Conservation (phyloP, 2,888 invertebrate genomes). For the Drepana falcataria region DNA sequence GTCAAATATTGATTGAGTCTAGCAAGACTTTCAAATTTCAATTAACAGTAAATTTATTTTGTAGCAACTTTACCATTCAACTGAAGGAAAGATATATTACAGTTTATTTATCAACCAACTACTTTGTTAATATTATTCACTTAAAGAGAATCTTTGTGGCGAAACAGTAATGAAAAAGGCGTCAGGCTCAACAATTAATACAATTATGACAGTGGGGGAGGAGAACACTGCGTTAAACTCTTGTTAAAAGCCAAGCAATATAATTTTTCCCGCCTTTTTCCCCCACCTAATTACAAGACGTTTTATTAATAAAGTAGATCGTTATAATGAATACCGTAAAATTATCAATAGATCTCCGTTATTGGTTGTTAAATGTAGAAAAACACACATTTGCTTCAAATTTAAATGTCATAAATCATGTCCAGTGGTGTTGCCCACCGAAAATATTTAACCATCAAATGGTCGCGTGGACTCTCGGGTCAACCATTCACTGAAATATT, state of each 20-base stretch:
- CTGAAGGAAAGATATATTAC: too few relatives aligned
- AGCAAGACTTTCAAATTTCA: too few relatives aligned
- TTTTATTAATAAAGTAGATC: constrained; percentile 72
- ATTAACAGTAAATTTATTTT: too few relatives aligned
- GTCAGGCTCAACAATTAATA: constrained; percentile 65
- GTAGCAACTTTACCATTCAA: too few relatives aligned
- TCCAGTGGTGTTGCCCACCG: constrained; percentile 60
- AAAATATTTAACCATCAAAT: constrained; percentile 75
- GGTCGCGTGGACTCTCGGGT: constrained; percentile 74
- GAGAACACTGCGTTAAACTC: constrained; percentile 62
- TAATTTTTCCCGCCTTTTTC: constrained; percentile 71
- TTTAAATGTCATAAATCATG: constrained; percentile 67
- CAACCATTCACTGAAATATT: constrained; percentile 73
- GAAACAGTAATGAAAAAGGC: constrained; percentile 43
- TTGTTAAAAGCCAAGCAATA: constrained; percentile 64
- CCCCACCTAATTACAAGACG: constrained; percentile 71
- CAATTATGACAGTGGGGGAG: constrained; percentile 63
- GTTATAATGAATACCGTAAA: constrained; percentile 49
- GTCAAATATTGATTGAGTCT: too few relatives aligned
- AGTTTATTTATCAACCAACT: not conserved
- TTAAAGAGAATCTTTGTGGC: constrained; percentile 10
- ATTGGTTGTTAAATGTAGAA: constrained; percentile 14
- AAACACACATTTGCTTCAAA: constrained; percentile 27
- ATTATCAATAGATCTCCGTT: constrained; percentile 8
- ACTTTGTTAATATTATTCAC: not conserved